Percentiles rank a stretch among this genome's conserved stretches.
Evolutionary conservation across 2,888 invertebrate species (phyloP).

Genomic region (Eustalomyia histrio): DNA sequence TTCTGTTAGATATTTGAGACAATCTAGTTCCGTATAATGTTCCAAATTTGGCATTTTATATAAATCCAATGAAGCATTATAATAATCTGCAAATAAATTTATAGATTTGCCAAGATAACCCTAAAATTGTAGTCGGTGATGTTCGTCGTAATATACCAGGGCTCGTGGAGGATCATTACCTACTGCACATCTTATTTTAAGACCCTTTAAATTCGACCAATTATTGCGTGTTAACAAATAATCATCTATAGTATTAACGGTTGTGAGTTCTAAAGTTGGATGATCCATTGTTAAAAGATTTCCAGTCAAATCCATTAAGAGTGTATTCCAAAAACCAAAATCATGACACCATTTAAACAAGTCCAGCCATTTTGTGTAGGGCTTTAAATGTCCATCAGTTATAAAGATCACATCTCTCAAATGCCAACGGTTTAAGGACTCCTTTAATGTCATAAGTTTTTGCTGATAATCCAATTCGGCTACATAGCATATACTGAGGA

Average conservation of each 20-base stretch:
- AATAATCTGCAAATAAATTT: slow-evolving; percentile 34
- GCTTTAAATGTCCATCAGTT: background rate
- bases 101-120: slow-evolving; percentile 50
- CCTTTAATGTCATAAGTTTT: background rate
- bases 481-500: slow-evolving; percentile 6
- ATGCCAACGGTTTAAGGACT: slow-evolving; percentile 17
- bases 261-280: background rate
- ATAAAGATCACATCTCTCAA: background rate
- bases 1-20: slow-evolving; percentile 3
- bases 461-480: background rate
- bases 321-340: slow-evolving; percentile 17
- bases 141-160: slow-evolving; percentile 3
- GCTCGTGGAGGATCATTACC: slow-evolving; percentile 51
- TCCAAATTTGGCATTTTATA: slow-evolving; percentile 1
- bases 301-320: slow-evolving; percentile 2
- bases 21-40: slow-evolving; percentile 8
- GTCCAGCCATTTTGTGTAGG: background rate
- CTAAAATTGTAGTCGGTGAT: slow-evolving; percentile 9
- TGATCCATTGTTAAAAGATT: background rate
- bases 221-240: background rate
- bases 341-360: slow-evolving; percentile 19
- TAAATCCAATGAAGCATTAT: slow-evolving; percentile 47
- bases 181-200: slow-evolving; percentile 38
- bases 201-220: slow-evolving; percentile 30
- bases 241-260: background rate